Evolutionary conservation across 2,113 vertebrate genomes (phyloP), one percentile per base, ranked within the genome.

Genomic region (Indicator maculatus): DNA sequence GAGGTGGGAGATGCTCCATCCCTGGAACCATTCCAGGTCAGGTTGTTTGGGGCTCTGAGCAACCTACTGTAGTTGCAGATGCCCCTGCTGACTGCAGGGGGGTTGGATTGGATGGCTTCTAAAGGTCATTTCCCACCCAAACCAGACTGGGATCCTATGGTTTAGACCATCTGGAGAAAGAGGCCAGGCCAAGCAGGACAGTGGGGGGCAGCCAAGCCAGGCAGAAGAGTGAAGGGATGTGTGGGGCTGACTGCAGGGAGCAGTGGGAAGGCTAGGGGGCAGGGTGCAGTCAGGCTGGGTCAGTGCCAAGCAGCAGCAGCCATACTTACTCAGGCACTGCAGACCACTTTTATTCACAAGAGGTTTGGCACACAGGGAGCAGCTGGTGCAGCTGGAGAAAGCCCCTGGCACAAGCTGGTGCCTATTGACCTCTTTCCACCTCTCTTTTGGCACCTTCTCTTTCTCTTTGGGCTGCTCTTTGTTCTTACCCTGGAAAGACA

Each of bases 281-380:
- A 0, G 24, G 50, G 50, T 52, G 50, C 50, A 52, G 50, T 13
- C 50, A 26, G 50, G 23, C 23, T 52, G 50, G 73, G 58, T 45
- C 17, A 1, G 21, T 47, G 67, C 61, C 64, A 19, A 81, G 76
- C 23, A 45, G 30, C 65, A 47, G 21, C 83, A 66, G 92, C 73
- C 18, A 33, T 98, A 99, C 99, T 99, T 98, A 99, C 99, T 98
- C 86, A 98, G 97, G 96, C 98, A 99, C 97, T 99, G 98, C 96
- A 99, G 97, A 95, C 98, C 98, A 96, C 98, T 98, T 98, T 98
- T 98, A 96, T 97, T 98, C 97, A 96, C 97, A 97, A 99, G 97
- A 30, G 97, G 97, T 91, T 98, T 99, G 98, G 98, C 97, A 93
- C 99, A 99, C 93, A 99, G 95, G 2, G 99, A 98, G 96, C 99